Conservation (phyloP, 2,888 invertebrate genomes). For the Peribatodes rhomboidaria region DNA sequence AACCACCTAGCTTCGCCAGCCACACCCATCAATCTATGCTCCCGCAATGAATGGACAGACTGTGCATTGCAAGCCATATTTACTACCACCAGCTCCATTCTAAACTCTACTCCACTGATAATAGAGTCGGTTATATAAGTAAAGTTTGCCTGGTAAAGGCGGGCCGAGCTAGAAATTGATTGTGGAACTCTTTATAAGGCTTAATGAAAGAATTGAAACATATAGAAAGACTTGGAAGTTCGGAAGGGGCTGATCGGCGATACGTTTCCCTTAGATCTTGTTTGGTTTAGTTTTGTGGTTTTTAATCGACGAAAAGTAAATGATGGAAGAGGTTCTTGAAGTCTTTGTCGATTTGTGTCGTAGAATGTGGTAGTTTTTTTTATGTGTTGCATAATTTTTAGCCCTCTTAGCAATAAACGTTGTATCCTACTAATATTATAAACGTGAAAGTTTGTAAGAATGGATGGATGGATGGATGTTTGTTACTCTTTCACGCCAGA, state of each 20-base stretch:
- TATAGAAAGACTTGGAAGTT: slow-evolving; percentile 62
- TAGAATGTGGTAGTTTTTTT: no score
- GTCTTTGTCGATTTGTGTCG: no score
- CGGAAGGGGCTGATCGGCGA: slow-evolving; percentile 25
- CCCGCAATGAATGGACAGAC: slow-evolving; percentile 82
- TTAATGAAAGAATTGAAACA: slow-evolving; percentile 84
- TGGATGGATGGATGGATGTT: no score
- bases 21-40: slow-evolving; percentile 83
- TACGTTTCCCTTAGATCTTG: slow-evolving; percentile 27
- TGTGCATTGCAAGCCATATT: slow-evolving; percentile 56
- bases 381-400: no score
- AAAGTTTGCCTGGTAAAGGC: slow-evolving; percentile 56
- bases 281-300: not conserved
- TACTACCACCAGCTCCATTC: slow-evolving; percentile 43
- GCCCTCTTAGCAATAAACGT: no score
- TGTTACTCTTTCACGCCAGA: no score
- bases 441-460: no score
- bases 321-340: no score
- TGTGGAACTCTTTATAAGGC: slow-evolving; percentile 79
- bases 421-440: no score
- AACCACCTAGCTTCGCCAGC: slow-evolving; percentile 75
- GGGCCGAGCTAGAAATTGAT: slow-evolving; percentile 78
- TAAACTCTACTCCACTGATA: slow-evolving; percentile 45
- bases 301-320: not conserved
- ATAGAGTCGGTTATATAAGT: slow-evolving; percentile 49